Conservation (phyloP, 2,797 vertebrate genomes). For the Pterois miles region DNA sequence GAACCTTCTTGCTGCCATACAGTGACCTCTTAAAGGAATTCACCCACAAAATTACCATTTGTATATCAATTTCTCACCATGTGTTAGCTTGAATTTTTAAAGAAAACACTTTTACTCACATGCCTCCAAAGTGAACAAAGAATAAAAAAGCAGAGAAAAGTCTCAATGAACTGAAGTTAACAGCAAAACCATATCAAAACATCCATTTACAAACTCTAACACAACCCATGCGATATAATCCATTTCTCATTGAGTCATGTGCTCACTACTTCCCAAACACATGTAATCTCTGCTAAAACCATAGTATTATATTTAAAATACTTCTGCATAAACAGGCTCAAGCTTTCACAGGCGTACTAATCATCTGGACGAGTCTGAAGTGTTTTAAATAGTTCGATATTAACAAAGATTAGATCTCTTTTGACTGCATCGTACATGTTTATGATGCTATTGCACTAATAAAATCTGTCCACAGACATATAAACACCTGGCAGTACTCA, state of each 20-base stretch:
- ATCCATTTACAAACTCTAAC: not conserved
- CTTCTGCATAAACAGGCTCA: too few relatives aligned
- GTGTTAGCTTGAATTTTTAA: not conserved
- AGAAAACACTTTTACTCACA: not conserved
- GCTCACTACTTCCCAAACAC: not conserved
- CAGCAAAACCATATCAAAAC: not conserved
- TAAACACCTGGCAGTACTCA: not conserved
- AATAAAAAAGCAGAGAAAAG: not conserved
- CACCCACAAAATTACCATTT: not conserved
- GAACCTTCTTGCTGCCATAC: conserved; percentile 15
- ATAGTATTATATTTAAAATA: too few relatives aligned
- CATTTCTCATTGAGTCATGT: not conserved
- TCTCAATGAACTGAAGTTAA: not conserved
- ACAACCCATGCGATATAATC: not conserved
- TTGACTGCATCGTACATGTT: not conserved
- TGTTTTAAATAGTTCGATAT: too few relatives aligned
- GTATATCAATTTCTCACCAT: not conserved
- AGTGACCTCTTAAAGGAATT: conserved; percentile 34
- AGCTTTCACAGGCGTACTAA: too few relatives aligned
- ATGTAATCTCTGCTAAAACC: too few relatives aligned
- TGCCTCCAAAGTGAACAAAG: not conserved
- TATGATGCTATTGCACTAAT: not conserved
- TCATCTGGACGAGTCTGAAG: too few relatives aligned
- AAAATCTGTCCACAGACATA: not conserved
- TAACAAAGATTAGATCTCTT: too few relatives aligned